Evolutionary conservation across 2,797 vertebrate species (phyloP).

Genomic region (Acanthurus leucopareius): DNA sequence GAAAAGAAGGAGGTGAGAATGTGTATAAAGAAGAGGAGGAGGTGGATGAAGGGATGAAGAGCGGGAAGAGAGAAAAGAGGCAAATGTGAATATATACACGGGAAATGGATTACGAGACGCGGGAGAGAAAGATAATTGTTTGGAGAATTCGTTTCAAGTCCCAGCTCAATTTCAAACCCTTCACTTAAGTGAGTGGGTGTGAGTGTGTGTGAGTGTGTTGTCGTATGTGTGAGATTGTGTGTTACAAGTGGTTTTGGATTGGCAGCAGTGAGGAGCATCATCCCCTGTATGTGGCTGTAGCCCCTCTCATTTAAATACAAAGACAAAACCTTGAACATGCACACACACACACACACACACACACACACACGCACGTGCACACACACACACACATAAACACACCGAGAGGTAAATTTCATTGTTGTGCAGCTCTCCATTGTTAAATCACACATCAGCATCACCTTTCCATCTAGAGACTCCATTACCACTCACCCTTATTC

Average conservation of each 20-base stretch:
- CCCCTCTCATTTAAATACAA: constrained; percentile 44
- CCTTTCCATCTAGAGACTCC: constrained; percentile 27
- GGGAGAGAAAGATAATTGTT: constrained; percentile 81
- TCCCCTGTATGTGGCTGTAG: constrained; percentile 63
- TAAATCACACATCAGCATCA: constrained; percentile 48
- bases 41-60: constrained; percentile 11
- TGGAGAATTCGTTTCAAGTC: constrained; percentile 80
- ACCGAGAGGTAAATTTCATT: constrained; percentile 26
- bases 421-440: constrained; percentile 37
- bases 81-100: constrained; percentile 76
- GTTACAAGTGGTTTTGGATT: constrained; percentile 73
- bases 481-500: constrained; percentile 16
- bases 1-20: constrained; percentile 49
- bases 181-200: constrained; percentile 76
- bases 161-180: constrained; percentile 83
- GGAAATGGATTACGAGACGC: constrained; percentile 73
- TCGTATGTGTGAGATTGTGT: constrained; percentile 52
- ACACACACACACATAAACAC: constrained; percentile 19
- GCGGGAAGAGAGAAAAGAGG: constrained; percentile 21
- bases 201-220: constrained; percentile 65
- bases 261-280: constrained; percentile 66
- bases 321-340: constrained; percentile 22
- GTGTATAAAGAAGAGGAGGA: constrained; percentile 38
- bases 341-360: constrained; percentile 19
- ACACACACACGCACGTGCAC: constrained; percentile 30